Conservation (phyloP, 2,113 vertebrate species). For the Indicator indicator region DNA sequence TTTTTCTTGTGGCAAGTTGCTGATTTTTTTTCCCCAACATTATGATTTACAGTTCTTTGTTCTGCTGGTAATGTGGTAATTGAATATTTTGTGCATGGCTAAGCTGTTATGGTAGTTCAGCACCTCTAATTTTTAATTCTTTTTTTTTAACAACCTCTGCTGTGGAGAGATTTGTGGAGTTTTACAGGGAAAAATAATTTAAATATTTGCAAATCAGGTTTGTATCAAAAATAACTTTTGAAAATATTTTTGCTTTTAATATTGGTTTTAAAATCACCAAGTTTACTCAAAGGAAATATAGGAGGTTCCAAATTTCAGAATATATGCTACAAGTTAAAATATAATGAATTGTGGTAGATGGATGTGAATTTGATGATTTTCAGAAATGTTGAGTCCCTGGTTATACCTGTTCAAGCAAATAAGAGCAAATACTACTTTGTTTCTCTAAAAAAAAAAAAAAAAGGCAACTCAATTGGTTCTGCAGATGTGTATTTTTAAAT, state of each 20-base stretch:
- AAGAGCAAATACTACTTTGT: neutral
- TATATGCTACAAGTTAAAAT: neutral
- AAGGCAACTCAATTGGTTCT: neutral
- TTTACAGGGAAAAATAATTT: neutral
- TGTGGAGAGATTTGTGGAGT: neutral
- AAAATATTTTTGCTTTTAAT: neutral
- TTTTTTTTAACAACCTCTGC: neutral
- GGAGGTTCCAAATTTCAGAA: neutral
- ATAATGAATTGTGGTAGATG: neutral
- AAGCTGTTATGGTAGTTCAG: neutral
- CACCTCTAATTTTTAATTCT: neutral
- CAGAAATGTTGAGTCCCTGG: neutral
- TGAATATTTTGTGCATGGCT: neutral
- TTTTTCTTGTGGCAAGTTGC: neutral
- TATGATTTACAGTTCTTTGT: neutral
- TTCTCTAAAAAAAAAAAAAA: neutral
- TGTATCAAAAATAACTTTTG: neutral
- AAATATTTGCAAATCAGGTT: neutral
- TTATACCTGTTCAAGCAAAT: neutral
- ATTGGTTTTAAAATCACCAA: neutral
- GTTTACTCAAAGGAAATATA: neutral
- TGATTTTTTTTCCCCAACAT: neutral
- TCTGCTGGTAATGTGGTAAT: neutral
- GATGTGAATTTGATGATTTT: neutral
- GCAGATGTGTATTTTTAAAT: neutral